These are phyloP conservation scores for Conopomorpha cramerella DNA, from an alignment of 1,140 invertebrate genomes.

Conservation along the genomic window DNA sequence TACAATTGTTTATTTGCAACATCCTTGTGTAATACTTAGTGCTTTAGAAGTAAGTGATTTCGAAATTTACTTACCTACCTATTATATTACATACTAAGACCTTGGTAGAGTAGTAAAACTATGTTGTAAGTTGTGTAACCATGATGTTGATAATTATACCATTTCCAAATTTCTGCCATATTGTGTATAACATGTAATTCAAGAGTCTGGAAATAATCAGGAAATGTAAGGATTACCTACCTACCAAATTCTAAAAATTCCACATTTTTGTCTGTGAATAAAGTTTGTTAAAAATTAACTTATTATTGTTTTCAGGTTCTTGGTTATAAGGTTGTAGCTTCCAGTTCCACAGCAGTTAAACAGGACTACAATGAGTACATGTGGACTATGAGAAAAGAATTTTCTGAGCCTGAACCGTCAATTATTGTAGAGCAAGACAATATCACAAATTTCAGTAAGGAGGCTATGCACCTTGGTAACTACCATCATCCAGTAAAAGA, in stretches of 20 bases:
- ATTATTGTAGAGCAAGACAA: slow-evolving; percentile 65
- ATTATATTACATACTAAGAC: no score
- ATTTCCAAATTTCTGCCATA: no score
- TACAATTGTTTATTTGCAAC: slow-evolving; percentile 82
- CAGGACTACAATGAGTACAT: slow-evolving; percentile 88
- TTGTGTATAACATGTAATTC: no score
- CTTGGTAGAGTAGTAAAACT: no score
- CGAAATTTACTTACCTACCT: no score
- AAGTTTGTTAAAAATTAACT: no score
- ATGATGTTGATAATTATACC: no score
- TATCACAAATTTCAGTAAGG: slow-evolving; percentile 64
- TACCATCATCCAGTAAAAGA: slow-evolving; percentile 45
- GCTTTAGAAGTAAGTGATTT: slow-evolving; percentile 69
- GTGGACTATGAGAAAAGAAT: slow-evolving; percentile 91
- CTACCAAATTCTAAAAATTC: neutral
- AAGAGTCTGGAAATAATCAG: no score
- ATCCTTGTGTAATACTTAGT: slow-evolving; percentile 84
- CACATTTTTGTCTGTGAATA: no score
- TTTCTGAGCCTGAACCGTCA: slow-evolving; percentile 76
- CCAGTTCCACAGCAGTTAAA: slow-evolving; percentile 80
- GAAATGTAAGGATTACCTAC: neutral
- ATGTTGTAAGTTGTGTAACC: no score
- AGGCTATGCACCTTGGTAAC: slow-evolving; percentile 49
- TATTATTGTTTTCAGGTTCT: slow-evolving; percentile 63
- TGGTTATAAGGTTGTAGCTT: slow-evolving; percentile 84